Percentiles rank a stretch among this genome's conserved stretches.
These are phyloP conservation scores for Calliopsis andreniformis DNA, from an alignment of 1,140 invertebrate species.

Conservation along the genomic window DNA sequence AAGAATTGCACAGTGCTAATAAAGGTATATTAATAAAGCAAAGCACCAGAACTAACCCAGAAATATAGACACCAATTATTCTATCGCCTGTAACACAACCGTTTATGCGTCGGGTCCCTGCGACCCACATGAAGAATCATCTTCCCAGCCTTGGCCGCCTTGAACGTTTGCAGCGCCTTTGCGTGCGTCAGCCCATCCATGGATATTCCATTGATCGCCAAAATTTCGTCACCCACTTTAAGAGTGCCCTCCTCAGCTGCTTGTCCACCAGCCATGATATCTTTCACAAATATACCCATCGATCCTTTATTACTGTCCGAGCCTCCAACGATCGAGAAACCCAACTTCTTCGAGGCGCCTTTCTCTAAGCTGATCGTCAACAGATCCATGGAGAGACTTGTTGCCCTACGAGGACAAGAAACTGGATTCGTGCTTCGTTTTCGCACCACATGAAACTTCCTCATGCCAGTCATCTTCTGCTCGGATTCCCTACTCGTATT, in stretches of 20 bases:
- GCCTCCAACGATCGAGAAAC: constrained; percentile 89
- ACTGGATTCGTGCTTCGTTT: constrained; percentile 66
- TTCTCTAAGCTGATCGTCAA: constrained; percentile 82
- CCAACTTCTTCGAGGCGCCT: constrained; percentile 85
- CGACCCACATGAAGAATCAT: constrained; percentile 84
- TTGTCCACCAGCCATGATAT: constrained; percentile 86
- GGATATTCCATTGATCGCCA: constrained; percentile 84
- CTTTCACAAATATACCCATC: constrained; percentile 89
- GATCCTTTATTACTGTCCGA: constrained; percentile 86
- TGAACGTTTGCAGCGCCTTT: constrained; percentile 85
- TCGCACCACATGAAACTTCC: constrained; percentile 75
- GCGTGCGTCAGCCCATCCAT: constrained; percentile 85
- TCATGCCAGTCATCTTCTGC: constrained; percentile 77
- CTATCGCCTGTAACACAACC: constrained; percentile 69
- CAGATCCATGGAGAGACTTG: constrained; percentile 73
- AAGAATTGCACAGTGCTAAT: too few species aligned
- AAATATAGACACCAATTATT: constrained; percentile 60
- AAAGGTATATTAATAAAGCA: constrained; percentile 64
- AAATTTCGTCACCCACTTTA: constrained; percentile 85
- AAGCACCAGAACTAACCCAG: constrained; percentile 72
- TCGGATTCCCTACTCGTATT: neutral
- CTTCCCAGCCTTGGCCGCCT: constrained; percentile 84
- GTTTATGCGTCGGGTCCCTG: constrained; percentile 79
- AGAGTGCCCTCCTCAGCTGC: constrained; percentile 86
- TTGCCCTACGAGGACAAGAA: constrained; percentile 58